Evolutionary conservation across 2,113 vertebrate species (phyloP).

Genomic region (Donacobius atricapilla): DNA sequence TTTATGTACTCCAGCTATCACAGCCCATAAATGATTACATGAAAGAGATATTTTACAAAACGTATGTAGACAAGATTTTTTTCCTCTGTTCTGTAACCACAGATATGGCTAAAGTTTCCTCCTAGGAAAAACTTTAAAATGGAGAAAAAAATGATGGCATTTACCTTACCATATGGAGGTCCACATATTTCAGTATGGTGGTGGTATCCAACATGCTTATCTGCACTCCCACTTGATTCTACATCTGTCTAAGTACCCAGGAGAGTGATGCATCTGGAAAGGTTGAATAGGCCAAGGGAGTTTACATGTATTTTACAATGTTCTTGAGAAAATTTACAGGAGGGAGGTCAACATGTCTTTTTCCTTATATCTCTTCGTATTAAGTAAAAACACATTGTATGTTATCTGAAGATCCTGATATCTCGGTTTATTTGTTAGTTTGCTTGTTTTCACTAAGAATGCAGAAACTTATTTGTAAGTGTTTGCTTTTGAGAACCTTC

Average conservation of each 20-base stretch:
- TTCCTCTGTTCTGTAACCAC: not conserved
- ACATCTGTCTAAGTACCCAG: constrained; percentile 36
- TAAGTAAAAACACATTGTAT: constrained; percentile 31
- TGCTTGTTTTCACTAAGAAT: not conserved
- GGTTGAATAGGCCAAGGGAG: constrained; percentile 42
- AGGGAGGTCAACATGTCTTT: constrained; percentile 1
- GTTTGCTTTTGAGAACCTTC: not conserved
- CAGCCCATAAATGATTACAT: not conserved
- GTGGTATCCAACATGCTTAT: constrained; percentile 40
- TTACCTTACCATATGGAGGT: not conserved
- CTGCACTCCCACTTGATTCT: constrained; percentile 44
- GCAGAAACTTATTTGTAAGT: not conserved
- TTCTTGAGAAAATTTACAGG: constrained; percentile 36
- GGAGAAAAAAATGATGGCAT: not conserved
- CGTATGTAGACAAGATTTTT: not conserved
- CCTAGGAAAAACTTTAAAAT: not conserved
- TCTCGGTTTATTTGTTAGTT: not conserved
- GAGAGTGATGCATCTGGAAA: constrained; percentile 71
- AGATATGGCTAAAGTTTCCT: not conserved
- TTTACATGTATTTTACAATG: constrained; percentile 44
- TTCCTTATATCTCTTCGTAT: not conserved
- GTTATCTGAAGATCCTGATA: not conserved
- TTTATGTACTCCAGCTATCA: not conserved
- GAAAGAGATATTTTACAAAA: not conserved
- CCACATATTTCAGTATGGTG: not conserved